Percentiles rank a stretch among this genome's conserved stretches.
Conservation (phyloP, 2,113 vertebrate species). For the Sterrhoptilus dennistouni region DNA sequence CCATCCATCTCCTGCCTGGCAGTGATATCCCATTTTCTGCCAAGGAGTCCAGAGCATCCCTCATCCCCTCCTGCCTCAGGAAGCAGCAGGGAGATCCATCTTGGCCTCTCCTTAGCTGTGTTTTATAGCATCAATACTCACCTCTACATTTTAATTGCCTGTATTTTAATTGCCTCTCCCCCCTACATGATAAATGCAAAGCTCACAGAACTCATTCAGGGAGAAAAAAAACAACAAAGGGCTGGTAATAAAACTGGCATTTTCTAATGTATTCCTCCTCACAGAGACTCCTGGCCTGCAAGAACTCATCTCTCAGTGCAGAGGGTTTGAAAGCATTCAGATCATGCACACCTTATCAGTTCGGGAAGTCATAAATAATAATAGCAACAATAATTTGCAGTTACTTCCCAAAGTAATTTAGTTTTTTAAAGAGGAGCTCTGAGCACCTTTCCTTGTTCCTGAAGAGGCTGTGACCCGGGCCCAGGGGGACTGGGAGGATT, state of each 20-base stretch:
- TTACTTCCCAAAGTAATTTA: background rate
- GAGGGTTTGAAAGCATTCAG: background rate
- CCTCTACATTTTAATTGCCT: background rate
- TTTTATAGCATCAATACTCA: background rate
- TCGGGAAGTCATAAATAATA: background rate
- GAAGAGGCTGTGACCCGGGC: background rate
- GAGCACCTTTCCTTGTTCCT: background rate
- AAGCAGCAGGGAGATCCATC: background rate
- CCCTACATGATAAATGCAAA: background rate
- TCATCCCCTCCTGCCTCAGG: background rate
- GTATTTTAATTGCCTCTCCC: background rate
- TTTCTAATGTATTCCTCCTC: background rate
- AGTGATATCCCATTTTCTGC: background rate
- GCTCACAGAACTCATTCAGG: background rate
- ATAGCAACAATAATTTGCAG: background rate
- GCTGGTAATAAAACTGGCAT: background rate
- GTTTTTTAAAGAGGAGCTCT: background rate
- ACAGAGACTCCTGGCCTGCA: background rate
- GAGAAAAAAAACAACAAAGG: background rate
- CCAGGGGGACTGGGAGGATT: background rate
- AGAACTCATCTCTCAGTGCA: background rate
- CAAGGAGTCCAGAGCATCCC: background rate
- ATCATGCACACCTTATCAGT: background rate
- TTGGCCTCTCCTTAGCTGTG: background rate
- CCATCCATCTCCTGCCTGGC: background rate